These are phyloP conservation scores for Dasypus novemcinctus DNA, from an alignment of 2,113 vertebrate species.

Conservation along the genomic window DNA sequence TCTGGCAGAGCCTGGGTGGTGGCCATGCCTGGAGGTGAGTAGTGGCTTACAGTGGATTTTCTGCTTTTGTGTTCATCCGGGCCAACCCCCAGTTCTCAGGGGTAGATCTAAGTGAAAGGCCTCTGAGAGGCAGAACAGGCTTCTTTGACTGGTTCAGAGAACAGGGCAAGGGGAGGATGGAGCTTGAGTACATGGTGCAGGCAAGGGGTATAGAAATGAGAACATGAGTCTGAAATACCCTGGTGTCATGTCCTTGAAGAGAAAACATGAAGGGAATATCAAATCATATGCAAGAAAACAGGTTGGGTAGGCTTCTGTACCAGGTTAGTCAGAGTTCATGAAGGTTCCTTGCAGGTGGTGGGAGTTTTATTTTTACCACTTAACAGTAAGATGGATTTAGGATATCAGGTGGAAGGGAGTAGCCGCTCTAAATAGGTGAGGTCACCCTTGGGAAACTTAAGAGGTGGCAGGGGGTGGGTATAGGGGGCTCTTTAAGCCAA, in stretches of 20 bases:
- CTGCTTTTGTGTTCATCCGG: neutral
- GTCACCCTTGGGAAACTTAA: neutral
- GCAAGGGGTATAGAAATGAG: neutral
- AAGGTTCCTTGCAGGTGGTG: neutral
- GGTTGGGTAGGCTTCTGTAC: neutral
- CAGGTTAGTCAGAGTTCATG: neutral
- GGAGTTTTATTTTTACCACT: neutral
- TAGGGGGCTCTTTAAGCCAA: neutral
- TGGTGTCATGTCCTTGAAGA: neutral
- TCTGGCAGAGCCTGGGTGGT: neutral
- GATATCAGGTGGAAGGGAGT: neutral
- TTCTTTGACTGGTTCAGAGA: neutral
- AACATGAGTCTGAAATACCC: neutral
- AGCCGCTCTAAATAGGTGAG: neutral
- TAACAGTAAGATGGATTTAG: conserved; percentile 13
- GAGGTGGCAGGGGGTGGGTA: too few relatives aligned
- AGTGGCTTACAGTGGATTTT: neutral
- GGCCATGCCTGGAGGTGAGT: neutral
- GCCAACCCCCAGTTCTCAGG: neutral
- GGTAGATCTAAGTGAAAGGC: neutral
- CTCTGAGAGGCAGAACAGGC: neutral
- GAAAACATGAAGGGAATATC: neutral
- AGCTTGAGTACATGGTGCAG: neutral
- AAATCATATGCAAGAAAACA: neutral
- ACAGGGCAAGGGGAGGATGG: neutral